A percentile compares a stretch with the other conserved stretches of the same genome.
Evolutionary conservation across 1,140 invertebrate genomes (phyloP).

Genomic region (Drosophila funebris): DNA sequence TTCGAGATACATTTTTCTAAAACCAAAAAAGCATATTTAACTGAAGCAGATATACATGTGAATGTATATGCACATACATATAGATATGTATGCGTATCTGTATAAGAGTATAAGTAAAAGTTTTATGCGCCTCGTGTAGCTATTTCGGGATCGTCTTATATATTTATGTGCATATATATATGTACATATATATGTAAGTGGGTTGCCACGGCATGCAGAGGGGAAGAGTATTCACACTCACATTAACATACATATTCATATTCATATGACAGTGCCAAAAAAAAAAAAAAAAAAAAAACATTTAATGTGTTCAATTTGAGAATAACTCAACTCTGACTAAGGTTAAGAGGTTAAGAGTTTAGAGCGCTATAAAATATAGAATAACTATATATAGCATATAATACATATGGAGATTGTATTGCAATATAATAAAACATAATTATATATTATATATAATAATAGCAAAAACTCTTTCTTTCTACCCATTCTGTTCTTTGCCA

Average conservation of each 20-base stretch:
- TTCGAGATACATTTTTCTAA: slow-evolving; percentile 42
- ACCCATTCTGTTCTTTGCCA: too few species aligned
- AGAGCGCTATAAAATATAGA: not conserved
- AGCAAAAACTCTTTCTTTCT: too few species aligned
- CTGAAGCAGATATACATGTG: not conserved
- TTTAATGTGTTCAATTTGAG: not conserved
- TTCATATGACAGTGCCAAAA: slow-evolving; percentile 45
- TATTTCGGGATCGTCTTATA: slow-evolving; percentile 39
- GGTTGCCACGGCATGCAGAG: not conserved
- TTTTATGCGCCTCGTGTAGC: slow-evolving; percentile 29
- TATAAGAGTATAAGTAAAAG: slow-evolving; percentile 17
- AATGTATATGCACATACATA: not conserved
- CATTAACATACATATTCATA: not conserved
- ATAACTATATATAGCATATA: too few species aligned
- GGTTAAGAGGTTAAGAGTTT: slow-evolving; percentile 4
- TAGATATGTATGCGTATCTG: not conserved
- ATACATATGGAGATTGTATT: too few species aligned
- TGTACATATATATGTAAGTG: slow-evolving; percentile 14
- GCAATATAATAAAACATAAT: too few species aligned
- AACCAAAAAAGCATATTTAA: slow-evolving; percentile 29
- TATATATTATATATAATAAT: too few species aligned
- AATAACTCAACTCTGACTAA: not conserved
- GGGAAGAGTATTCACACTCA: slow-evolving; percentile 15
- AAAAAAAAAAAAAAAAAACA: slow-evolving; percentile 33
- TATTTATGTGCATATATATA: slow-evolving; percentile 1